phyloP scores from a whole-genome alignment of 2,888 invertebrate species.

The Amphipyra tragopoginis region DNA sequence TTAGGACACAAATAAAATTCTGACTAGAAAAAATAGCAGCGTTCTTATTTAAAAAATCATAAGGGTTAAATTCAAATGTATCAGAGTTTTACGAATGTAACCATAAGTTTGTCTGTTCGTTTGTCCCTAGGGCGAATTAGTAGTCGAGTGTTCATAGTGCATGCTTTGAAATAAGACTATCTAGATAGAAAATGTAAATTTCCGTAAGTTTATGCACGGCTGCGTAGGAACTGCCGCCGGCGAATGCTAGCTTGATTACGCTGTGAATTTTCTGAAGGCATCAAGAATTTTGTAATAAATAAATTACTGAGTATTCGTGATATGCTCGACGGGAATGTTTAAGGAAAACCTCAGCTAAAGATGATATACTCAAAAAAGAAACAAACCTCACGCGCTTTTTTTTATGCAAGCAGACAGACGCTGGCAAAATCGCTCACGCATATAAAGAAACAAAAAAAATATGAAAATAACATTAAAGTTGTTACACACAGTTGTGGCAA shows the following conservation, averaged over 20 bases:
- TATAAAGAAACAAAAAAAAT: too few species aligned
- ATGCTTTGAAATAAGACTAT: slow-evolving; percentile 71
- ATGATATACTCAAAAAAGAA: neutral
- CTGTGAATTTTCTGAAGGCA: slow-evolving; percentile 41
- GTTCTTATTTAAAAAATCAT: slow-evolving; percentile 19
- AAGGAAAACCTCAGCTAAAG: neutral
- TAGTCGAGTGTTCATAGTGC: slow-evolving; percentile 68
- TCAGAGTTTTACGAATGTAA: neutral
- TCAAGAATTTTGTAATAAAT: slow-evolving; percentile 35
- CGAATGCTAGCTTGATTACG: slow-evolving; percentile 57
- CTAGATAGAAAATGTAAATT: slow-evolving; percentile 74
- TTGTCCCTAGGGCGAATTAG: slow-evolving; percentile 70
- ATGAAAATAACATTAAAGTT: too few species aligned
- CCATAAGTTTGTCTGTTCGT: slow-evolving; percentile 23
- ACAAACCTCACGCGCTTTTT: too few species aligned
- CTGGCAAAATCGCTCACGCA: too few species aligned
- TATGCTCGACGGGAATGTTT: neutral
- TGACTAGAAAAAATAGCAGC: neutral
- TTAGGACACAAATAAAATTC: slow-evolving; percentile 10
- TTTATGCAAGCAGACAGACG: too few species aligned
- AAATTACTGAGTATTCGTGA: slow-evolving; percentile 19
- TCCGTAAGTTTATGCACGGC: slow-evolving; percentile 61
- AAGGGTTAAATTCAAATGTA: slow-evolving; percentile 10
- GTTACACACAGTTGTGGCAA: too few species aligned
- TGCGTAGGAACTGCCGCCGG: slow-evolving; percentile 60